Evolutionary conservation across 2,113 vertebrate species (phyloP).

Genomic region (Promerops cafer): DNA sequence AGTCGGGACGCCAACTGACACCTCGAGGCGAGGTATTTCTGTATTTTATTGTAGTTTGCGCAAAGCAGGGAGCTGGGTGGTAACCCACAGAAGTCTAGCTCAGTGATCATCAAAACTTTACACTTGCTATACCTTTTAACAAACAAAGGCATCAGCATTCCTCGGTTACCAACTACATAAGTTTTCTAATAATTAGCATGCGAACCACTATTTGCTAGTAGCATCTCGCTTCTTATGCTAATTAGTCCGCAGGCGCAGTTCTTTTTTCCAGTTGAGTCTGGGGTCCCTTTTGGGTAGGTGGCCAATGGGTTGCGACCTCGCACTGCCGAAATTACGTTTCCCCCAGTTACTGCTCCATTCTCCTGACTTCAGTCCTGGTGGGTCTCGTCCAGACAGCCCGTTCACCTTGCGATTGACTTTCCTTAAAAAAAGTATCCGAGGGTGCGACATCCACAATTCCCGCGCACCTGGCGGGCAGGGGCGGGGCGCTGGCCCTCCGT

Average conservation of each 20-base stretch:
- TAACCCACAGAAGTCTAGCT: background rate
- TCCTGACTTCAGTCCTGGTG: background rate
- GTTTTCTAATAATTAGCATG: background rate
- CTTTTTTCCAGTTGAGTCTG: background rate
- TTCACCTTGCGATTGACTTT: too few relatives aligned
- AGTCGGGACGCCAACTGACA: too few relatives aligned
- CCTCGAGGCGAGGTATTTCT: background rate
- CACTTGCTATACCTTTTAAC: background rate
- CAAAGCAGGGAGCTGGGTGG: background rate
- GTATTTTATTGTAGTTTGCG: background rate
- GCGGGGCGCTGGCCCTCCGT: accelerated
- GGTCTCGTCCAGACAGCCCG: background rate
- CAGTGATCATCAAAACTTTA: background rate
- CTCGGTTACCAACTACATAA: background rate
- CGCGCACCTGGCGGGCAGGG: background rate
- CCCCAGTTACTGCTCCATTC: background rate
- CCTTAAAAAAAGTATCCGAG: too few relatives aligned
- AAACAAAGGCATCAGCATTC: background rate
- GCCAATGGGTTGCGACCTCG: background rate
- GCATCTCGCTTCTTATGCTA: background rate
- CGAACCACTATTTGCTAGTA: background rate
- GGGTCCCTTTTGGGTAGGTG: background rate
- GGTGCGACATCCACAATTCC: accelerated
- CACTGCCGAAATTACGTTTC: background rate
- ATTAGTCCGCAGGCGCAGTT: background rate